phyloP scores from a whole-genome alignment of 2,113 vertebrate genomes.

The Emydocephalus ijimae region DNA sequence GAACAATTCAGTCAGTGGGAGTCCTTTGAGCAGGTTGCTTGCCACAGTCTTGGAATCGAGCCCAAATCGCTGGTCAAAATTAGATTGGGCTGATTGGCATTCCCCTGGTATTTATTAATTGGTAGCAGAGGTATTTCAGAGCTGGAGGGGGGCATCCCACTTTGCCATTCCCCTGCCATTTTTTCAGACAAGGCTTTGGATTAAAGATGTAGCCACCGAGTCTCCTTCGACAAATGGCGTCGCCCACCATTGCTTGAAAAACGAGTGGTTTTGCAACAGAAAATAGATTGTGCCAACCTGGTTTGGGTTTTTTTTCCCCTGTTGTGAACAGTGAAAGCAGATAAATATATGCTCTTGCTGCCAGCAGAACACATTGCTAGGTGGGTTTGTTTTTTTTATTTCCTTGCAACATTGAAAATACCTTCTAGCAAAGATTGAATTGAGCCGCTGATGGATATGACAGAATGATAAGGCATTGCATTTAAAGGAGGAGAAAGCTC shows the following conservation, averaged over 20 bases:
- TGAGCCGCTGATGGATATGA: slow-evolving; percentile 20
- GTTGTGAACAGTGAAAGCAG: background rate
- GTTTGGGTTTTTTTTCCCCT: background rate
- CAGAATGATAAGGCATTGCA: background rate
- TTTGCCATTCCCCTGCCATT: background rate
- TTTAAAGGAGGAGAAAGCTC: slow-evolving; percentile 18
- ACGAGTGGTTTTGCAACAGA: accelerated
- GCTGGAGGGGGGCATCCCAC: background rate
- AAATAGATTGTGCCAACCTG: background rate
- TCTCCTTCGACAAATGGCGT: background rate
- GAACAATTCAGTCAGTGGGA: background rate
- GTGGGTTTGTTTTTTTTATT: background rate
- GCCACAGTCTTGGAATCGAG: background rate
- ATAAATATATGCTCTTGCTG: background rate
- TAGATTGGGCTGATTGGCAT: background rate
- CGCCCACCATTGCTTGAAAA: background rate
- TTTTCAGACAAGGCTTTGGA: background rate
- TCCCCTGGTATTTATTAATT: background rate
- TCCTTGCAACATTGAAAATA: background rate
- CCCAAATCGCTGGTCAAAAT: background rate
- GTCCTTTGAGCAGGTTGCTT: background rate
- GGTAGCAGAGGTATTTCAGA: background rate
- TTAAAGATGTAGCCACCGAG: accelerated
- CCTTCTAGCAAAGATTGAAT: background rate
- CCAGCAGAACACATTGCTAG: background rate